These are phyloP conservation scores for Saccostrea glomerata DNA, from an alignment of 1,140 invertebrate species.

Conservation along the genomic window DNA sequence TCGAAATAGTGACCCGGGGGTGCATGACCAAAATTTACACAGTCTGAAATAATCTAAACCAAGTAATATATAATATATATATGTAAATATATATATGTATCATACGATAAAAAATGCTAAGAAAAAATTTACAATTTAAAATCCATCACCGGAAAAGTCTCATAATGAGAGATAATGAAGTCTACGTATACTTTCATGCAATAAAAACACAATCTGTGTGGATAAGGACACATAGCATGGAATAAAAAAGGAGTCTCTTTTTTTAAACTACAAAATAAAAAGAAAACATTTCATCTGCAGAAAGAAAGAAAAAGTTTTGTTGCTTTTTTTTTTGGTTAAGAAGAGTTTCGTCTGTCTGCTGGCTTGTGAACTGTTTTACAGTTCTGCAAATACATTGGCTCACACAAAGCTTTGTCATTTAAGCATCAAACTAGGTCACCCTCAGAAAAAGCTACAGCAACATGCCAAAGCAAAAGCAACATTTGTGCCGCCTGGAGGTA, in stretches of 20 bases:
- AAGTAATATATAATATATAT: slow-evolving; percentile 27
- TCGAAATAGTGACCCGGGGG: slow-evolving; percentile 33
- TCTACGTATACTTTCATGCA: slow-evolving; percentile 32
- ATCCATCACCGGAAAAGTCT: slow-evolving; percentile 37
- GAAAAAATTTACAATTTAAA: slow-evolving; percentile 29
- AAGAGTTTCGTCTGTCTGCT: neutral
- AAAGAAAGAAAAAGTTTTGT: neutral
- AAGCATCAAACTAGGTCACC: slow-evolving; percentile 29
- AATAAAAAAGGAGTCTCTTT: neutral
- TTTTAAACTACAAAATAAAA: neutral
- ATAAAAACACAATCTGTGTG: slow-evolving; percentile 22
- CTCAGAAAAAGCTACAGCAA: slow-evolving; percentile 13
- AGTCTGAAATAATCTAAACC: slow-evolving; percentile 31
- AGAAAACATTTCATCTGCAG: slow-evolving; percentile 1
- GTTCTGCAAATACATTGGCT: slow-evolving; percentile 9
- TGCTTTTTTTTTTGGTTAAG: neutral
- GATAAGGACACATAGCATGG: neutral
- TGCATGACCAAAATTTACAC: slow-evolving; percentile 36
- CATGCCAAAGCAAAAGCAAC: neutral
- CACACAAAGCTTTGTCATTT: slow-evolving; percentile 25
- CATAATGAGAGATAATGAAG: slow-evolving; percentile 41
- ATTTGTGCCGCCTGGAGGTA: neutral
- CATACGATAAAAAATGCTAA: slow-evolving; percentile 27
- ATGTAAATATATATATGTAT: slow-evolving; percentile 29
- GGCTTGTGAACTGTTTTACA: slow-evolving; percentile 10